phyloP scores from a whole-genome alignment of 1,140 invertebrate genomes.

The Uloborus diversus region DNA sequence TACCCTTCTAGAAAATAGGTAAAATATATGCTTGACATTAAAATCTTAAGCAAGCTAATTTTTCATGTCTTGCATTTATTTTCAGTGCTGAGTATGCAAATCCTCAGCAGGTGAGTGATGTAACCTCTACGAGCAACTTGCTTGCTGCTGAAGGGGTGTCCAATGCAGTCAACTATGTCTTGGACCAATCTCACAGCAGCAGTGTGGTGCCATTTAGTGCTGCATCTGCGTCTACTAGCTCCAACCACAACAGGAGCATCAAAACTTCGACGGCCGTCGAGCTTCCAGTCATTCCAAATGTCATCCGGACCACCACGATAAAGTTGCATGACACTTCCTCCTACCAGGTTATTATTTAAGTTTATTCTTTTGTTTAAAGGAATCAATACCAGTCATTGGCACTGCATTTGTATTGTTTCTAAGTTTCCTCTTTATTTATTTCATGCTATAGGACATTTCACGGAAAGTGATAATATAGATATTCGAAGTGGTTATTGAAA shows the following conservation, averaged over 20 bases:
- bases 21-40: no score
- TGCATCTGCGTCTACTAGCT: neutral
- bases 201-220: slow-evolving; percentile 26
- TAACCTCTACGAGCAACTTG: slow-evolving; percentile 58
- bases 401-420: no score
- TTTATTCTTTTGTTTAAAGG: no score
- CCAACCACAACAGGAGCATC: neutral
- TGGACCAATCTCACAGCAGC: slow-evolving; percentile 21
- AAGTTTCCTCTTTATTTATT: no score
- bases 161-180: slow-evolving; percentile 25
- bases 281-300: slow-evolving; percentile 63
- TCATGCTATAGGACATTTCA: no score
- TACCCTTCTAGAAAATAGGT: no score
- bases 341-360: no score
- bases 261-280: neutral
- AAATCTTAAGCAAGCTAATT: no score
- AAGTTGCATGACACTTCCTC: slow-evolving; percentile 78
- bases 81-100: slow-evolving; percentile 57
- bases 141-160: slow-evolving; percentile 16
- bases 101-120: slow-evolving; percentile 59
- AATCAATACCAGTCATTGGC: no score
- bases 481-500: no score
- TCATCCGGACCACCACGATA: slow-evolving; percentile 76
- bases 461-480: no score
- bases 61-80: no score